Percentiles rank a stretch among this genome's conserved stretches.
Conservation (phyloP, 2,888 invertebrate genomes). For the Oligia fasciuncula region DNA sequence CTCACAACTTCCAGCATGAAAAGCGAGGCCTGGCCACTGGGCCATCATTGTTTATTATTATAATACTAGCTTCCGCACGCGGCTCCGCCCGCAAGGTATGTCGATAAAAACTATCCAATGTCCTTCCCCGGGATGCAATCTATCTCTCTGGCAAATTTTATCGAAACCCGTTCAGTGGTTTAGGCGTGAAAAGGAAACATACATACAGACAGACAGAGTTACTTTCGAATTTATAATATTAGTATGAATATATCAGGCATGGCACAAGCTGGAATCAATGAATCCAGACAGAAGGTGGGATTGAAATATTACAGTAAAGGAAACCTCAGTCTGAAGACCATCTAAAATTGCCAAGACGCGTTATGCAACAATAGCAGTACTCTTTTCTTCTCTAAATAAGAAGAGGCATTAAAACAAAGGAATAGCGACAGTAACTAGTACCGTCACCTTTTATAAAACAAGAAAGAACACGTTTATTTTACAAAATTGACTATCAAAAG, state of each 20-base stretch:
- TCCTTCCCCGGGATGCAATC: too few species aligned
- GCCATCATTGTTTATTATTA: too few species aligned
- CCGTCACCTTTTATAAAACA: neutral
- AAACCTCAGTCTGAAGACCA: neutral
- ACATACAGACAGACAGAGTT: too few species aligned
- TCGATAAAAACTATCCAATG: too few species aligned
- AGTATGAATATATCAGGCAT: neutral
- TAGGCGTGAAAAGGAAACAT: too few species aligned
- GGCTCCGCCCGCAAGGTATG: too few species aligned
- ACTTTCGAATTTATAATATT: too few species aligned
- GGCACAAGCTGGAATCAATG: neutral
- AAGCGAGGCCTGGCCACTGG: neutral
- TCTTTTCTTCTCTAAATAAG: neutral
- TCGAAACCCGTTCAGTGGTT: too few species aligned
- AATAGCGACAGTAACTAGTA: too few species aligned
- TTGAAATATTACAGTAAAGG: neutral
- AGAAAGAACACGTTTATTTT: neutral
- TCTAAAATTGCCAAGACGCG: neutral
- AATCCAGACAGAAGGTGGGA: neutral
- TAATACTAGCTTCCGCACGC: too few species aligned
- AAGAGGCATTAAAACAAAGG: neutral
- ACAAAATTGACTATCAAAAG: conserved; percentile 3
- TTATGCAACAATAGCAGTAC: neutral
- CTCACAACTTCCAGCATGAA: neutral
- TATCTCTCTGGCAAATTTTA: too few species aligned